A percentile compares a stretch with the other conserved stretches of the same genome.
phyloP scores from a whole-genome alignment of 2,113 vertebrate genomes.

The Neodon shergylaensis region DNA sequence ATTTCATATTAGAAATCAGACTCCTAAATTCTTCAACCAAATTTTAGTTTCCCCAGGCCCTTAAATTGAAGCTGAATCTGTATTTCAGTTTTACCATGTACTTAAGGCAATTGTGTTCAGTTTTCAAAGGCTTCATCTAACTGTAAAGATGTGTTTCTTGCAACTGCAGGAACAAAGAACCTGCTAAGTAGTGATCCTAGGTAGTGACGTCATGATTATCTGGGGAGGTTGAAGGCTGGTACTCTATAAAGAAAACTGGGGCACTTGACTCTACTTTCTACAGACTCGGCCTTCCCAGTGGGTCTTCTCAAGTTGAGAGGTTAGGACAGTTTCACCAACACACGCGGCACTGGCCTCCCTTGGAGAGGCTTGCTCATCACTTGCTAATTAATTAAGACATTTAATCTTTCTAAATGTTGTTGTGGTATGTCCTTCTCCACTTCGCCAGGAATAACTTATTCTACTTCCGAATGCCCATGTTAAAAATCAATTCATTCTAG shows the following conservation, averaged over 20 bases:
- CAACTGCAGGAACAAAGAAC: neutral
- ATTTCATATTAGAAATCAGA: constrained; percentile 34
- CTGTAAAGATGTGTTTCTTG: constrained; percentile 19
- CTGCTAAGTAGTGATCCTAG: constrained; percentile 33
- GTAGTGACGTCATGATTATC: constrained; percentile 10
- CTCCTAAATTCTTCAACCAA: constrained; percentile 4
- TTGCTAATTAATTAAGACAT: constrained; percentile 46
- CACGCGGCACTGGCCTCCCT: neutral
- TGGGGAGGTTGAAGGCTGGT: neutral
- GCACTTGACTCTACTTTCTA: neutral
- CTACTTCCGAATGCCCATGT: neutral
- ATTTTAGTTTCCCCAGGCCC: neutral
- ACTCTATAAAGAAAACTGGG: neutral
- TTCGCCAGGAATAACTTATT: constrained; percentile 27
- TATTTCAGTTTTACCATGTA: constrained; percentile 17
- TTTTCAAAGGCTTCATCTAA: constrained; percentile 41
- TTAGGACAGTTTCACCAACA: neutral
- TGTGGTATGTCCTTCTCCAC: neutral
- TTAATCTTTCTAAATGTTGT: constrained; percentile 41
- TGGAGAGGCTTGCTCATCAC: neutral
- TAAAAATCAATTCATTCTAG: constrained; percentile 39
- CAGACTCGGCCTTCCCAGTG: neutral
- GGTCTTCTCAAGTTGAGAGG: neutral
- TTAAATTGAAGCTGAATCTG: constrained; percentile 13
- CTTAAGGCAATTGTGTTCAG: neutral